Conservation (phyloP, 2,888 invertebrate species). For the Pedicia rivosa region DNA sequence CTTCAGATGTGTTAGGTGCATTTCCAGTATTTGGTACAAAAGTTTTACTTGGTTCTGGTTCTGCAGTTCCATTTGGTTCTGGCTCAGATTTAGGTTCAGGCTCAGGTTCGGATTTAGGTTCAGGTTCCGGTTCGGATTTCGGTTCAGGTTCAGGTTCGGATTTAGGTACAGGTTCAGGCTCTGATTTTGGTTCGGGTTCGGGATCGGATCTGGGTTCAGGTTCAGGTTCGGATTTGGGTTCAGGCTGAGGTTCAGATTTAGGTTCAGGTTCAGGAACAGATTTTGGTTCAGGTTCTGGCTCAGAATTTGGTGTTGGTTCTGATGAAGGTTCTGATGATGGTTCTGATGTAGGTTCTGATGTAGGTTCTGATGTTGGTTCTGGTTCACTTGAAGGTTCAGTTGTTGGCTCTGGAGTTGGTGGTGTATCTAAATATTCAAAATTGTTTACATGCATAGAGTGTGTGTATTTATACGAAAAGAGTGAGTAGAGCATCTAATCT, state of each 20-base stretch:
- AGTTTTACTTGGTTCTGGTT: constrained; percentile 24
- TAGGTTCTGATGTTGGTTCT: constrained; percentile 24
- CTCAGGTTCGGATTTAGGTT: constrained; percentile 24
- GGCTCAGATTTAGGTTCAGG: constrained; percentile 29
- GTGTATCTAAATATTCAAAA: neutral
- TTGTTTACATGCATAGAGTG: too few relatives aligned
- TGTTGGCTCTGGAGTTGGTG: constrained; percentile 19
- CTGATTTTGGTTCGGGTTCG: constrained; percentile 32
- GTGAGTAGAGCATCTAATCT: too few relatives aligned
- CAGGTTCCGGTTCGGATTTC: constrained; percentile 29
- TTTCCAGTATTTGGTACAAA: constrained; percentile 16
- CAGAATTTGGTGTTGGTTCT: constrained; percentile 33
- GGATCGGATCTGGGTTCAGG: constrained; percentile 30
- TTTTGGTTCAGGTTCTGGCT: constrained; percentile 30
- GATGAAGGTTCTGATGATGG: constrained; percentile 33
- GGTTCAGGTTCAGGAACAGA: constrained; percentile 31
- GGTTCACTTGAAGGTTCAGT: constrained; percentile 25
- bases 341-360: constrained; percentile 27
- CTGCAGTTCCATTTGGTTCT: constrained; percentile 24
- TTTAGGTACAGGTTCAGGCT: constrained; percentile 32
- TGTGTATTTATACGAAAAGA: too few relatives aligned
- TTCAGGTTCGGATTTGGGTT: constrained; percentile 31
- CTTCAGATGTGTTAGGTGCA: constrained; percentile 12
- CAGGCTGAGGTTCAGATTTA: constrained; percentile 33
- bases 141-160: constrained; percentile 31